Conservation (phyloP, 2,797 vertebrate genomes). For the Leuciscus waleckii region DNA sequence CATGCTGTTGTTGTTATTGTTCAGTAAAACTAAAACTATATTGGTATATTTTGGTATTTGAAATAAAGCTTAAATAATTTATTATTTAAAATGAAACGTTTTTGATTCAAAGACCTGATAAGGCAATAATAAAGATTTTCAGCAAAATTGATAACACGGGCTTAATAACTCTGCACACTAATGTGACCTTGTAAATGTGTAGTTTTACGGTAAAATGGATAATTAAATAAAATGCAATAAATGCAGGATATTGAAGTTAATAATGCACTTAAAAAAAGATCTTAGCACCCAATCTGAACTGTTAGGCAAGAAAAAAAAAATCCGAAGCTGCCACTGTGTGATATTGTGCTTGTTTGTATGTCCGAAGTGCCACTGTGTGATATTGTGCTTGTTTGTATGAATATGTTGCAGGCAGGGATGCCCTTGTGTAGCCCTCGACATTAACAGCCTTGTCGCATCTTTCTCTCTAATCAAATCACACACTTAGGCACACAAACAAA, state of each 20-base stretch:
- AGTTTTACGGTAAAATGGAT: not conserved
- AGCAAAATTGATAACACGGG: not conserved
- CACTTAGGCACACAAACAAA: constrained; percentile 49
- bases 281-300: not conserved
- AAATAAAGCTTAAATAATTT: not conserved
- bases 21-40: not conserved
- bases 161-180: not conserved
- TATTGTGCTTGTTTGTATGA: constrained; percentile 1
- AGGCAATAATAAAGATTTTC: not conserved
- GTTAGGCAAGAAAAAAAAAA: not conserved
- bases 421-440: not conserved
- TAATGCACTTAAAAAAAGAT: not conserved
- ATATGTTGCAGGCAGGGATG: not conserved
- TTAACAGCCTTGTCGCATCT: constrained; percentile 10
- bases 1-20: not conserved
- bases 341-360: constrained; percentile 8
- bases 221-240: not conserved
- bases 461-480: constrained; percentile 45
- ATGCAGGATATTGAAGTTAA: not conserved
- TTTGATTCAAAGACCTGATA: not conserved
- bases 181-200: not conserved
- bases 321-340: not conserved
- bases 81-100: not conserved
- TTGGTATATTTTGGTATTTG: not conserved
- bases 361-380: not conserved